Base-by-base conservation (phyloP, 2,888 invertebrate genomes). In the Elegia similella region DNA sequence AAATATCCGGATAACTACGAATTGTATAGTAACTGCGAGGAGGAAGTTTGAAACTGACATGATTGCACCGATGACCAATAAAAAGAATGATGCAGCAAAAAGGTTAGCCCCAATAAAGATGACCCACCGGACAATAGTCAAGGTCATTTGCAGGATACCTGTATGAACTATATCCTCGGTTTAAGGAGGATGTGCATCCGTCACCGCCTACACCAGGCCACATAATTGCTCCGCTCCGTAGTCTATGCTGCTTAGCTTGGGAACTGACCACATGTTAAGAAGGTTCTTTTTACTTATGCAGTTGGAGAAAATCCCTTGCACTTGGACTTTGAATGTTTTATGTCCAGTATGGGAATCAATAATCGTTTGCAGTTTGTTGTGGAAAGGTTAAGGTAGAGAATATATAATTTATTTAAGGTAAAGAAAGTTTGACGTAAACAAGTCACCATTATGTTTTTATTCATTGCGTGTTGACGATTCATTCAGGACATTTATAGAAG, bases 181-280 rank as follows among this genome's bases (percentile, higher is more conserved):
- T 69, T 88, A 85, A 88, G 75, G 77, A 89, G 89, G 89, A 90
- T 83, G 88, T 76, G 79, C 87, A 76, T 88, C 88, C 87, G 86
- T 69, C 80, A 70, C 68, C 70, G 67, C 78, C 70, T 73, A 64
- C 72, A 67, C 70, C 54, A 67, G 65, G 62, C 69, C 62, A 60
- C 61, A 55, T 65, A 66, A 64, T 66, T 66, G 63, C 63, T 38
- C 23, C 5, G 63, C 63, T 38, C 23, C 5, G 5, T 38, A 8
- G 12, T 38, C 38, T 57, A 53, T 53, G 60, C 59, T 67, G 61
- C 59, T 61, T 64, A 59, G 59, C 62, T 58, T 62, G 59, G 34
- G 60, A 63, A 59, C 56, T 57, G 43, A 34, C 43, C 59, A 6
- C 13, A 29, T 6, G 15, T 7, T 13, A 13, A 43, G 16, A 50